phyloP scores from a whole-genome alignment of 2,888 invertebrate species.

The Agelastica alni region DNA sequence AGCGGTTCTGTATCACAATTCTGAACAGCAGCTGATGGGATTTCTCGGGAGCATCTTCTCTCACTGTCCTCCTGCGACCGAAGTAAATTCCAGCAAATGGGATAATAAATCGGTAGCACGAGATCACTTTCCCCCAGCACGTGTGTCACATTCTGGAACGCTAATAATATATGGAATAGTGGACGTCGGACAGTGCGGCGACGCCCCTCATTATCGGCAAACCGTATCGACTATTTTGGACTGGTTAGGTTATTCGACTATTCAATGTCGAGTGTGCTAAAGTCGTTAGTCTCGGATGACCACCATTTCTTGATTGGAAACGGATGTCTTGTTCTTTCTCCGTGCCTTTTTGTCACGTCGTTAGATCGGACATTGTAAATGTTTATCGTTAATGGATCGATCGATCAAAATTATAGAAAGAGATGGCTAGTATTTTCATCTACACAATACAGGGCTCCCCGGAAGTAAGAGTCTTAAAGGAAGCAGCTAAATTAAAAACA shows the following conservation, averaged over 20 bases:
- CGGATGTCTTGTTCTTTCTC: slow-evolving; percentile 22
- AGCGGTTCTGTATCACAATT: too few species aligned
- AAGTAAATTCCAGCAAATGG: slow-evolving; percentile 20
- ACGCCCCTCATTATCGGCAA: slow-evolving; percentile 41
- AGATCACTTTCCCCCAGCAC: slow-evolving; percentile 34
- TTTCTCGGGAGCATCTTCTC: slow-evolving; percentile 9
- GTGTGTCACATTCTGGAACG: slow-evolving; percentile 30
- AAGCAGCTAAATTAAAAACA: too few species aligned
- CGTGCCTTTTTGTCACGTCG: too few species aligned
- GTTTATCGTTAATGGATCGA: too few species aligned
- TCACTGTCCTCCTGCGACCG: too few species aligned
- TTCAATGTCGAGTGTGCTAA: slow-evolving; percentile 32
- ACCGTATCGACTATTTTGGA: slow-evolving; percentile 8
- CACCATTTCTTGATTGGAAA: slow-evolving; percentile 33
- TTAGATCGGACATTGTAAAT: too few species aligned
- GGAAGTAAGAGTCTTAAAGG: too few species aligned
- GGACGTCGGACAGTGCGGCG: slow-evolving; percentile 27
- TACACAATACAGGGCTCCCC: too few species aligned
- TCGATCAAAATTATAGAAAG: too few species aligned
- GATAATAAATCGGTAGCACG: slow-evolving; percentile 33
- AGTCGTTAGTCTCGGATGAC: slow-evolving; percentile 43
- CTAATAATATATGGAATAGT: slow-evolving; percentile 15
- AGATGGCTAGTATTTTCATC: too few species aligned
- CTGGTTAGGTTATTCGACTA: slow-evolving; percentile 18
- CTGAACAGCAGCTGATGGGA: background rate